Base-by-base conservation (phyloP, 2,113 vertebrate species). In the Eptesicus fuscus region DNA sequence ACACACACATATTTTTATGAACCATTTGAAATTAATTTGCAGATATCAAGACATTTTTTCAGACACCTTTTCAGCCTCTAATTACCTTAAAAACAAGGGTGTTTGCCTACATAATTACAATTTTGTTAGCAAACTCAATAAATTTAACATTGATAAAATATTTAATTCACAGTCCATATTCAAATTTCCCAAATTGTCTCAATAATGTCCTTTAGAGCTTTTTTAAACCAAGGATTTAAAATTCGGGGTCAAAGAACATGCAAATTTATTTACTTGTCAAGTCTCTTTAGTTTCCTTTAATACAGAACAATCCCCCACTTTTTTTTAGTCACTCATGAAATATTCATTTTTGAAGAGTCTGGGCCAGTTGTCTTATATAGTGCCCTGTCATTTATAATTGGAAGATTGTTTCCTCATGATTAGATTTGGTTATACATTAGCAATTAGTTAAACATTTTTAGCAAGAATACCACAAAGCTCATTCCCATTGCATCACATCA, bases 281-380 rank as follows among this genome's bases (percentile, higher is more conserved):
- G 22, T 91, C 28, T 88, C 77, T 49, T 87, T 80, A 74, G 44
- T 77, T 85, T 84, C 88, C 63, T 91, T 93, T 93, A 49, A 67
- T 59, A 59, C 42, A 74, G 37, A 84, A n/a, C 12, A 32, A 11
- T n/a, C 37, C 32, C 42, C 20, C 13, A 42, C 44, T 47, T 70
- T 83, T 79, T 80, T 80, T 85, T 83, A 78, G 69, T 67, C 47
- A 88, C 94, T 88, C 61, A 90, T 65, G 63, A 96, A 92, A 67
- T 87, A 76, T 14, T 93, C 67, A 42, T 71, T 96, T 83, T 83
- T 74, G 16, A 88, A 51, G 49, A 35, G 10, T 67, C 25, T 69
- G 7, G 51, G 28, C 67, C 20, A 44, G 12, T 91, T 83, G 20
- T 80, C 61, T 77, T 79, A 47, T 89, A 56, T 87, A 32, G 87